Base-by-base conservation (phyloP, 2,113 vertebrate genomes). In the Cygnus atratus region DNA sequence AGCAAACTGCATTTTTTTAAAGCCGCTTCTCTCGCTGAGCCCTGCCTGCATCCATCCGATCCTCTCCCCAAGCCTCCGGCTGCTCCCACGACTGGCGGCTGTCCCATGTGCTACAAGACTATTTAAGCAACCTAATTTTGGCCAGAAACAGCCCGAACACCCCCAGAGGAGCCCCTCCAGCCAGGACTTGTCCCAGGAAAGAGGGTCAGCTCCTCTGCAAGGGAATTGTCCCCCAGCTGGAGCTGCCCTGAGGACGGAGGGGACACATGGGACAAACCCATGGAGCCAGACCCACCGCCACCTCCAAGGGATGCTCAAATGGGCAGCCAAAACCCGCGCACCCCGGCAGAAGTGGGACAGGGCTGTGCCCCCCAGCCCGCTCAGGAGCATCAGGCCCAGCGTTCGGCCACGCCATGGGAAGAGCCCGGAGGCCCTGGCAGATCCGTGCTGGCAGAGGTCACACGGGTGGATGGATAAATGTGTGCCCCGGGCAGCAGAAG, bases 251-350 rank as follows among this genome's bases (percentile, higher is more conserved):
- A 79, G 63, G 35, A 62, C n/a, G 41, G n/a, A 92, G 17, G 4
- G 89, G 22, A 59, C 57, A 48, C 7, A 5, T 26, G 22, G 20
- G 20, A 39, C 11, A 21, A 10, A 10, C 13, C 37, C 41, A 17
- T 6, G 16, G 46, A 91, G 61, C 25, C 50, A 70, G 79, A 92
- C 15, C 25, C 0, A 0, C 54, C 58, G n/a, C 37, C 1, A 2
- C 73, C 17, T 70, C 44, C 50, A 85, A 85, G 16, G 29, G 10
- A 50, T 35, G 17, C n/a, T 58, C 2, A 1, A 75, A 84, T 26
- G 5, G 11, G 20, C n/a, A 39, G 28, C 46, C 46, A 41, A 62
- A 76, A 50, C 26, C 20, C 1, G 17, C 0, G 0, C 6, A 62
- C 15, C 9, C 44, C 7, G 19, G 4, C 26, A 73, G 48, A 86